These are phyloP conservation scores for Mya arenaria DNA, from an alignment of 1,140 invertebrate genomes.

Conservation along the genomic window DNA sequence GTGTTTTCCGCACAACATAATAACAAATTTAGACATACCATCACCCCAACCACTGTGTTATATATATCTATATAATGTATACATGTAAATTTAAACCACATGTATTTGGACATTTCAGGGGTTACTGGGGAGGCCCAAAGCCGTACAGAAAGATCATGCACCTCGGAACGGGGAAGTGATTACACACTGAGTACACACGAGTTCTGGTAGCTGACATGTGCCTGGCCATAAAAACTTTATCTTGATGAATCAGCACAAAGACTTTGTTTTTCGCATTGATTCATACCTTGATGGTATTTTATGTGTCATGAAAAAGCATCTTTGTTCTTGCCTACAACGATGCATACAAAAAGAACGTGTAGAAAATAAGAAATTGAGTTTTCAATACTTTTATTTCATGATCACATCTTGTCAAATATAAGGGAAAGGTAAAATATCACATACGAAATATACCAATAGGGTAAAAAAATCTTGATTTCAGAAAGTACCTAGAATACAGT, in stretches of 20 bases:
- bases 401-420: too few species aligned
- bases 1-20: too few species aligned
- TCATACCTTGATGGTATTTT: background rate
- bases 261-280: background rate
- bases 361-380: too few species aligned
- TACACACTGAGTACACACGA: too few species aligned
- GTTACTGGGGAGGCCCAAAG: conserved; percentile 26
- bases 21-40: too few species aligned
- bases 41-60: background rate
- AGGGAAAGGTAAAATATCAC: too few species aligned
- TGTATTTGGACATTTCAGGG: too few species aligned
- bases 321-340: background rate
- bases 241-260: background rate
- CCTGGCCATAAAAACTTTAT: background rate
- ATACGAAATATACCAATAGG: too few species aligned
- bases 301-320: background rate
- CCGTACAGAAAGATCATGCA: conserved; percentile 27
- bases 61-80: background rate
- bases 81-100: background rate
- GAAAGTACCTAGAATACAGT: too few species aligned
- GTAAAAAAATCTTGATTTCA: too few species aligned
- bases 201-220: too few species aligned
- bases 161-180: conserved; percentile 19
- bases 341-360: background rate
- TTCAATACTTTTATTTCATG: too few species aligned